These are phyloP conservation scores for Leuctra nigra DNA, from an alignment of 2,888 invertebrate species.

Conservation along the genomic window DNA sequence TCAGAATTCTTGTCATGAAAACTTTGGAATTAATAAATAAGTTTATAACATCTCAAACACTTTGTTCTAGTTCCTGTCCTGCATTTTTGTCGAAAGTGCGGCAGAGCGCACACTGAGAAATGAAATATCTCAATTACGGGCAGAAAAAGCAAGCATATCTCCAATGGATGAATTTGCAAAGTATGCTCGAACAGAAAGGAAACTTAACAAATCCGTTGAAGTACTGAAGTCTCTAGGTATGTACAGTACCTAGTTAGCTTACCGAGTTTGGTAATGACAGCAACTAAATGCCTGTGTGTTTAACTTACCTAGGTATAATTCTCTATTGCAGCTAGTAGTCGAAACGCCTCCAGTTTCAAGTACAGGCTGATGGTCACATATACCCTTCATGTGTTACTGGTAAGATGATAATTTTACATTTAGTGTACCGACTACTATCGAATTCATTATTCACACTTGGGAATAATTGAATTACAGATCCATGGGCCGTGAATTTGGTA, in stretches of 20 bases:
- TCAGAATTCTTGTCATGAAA: too few relatives aligned
- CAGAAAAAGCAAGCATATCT: conserved; percentile 2
- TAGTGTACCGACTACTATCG: too few relatives aligned
- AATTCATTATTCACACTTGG: too few relatives aligned
- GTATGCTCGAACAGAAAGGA: conserved; percentile 12
- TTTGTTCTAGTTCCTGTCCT: conserved; percentile 6
- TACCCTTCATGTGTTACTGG: neutral
- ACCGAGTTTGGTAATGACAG: neutral
- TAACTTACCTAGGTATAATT: neutral
- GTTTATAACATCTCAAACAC: neutral
- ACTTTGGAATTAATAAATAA: neutral
- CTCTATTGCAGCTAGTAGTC: neutral
- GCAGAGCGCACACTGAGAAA: conserved; percentile 3
- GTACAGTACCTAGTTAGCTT: neutral
- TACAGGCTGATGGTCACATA: neutral
- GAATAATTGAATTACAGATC: too few relatives aligned
- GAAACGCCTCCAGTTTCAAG: conserved; percentile 5
- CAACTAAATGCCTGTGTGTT: neutral
- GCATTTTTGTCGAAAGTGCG: neutral
- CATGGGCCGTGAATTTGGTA: too few relatives aligned
- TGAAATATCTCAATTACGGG: neutral
- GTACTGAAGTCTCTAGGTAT: conserved; percentile 3
- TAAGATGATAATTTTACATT: too few relatives aligned
- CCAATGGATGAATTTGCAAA: conserved; percentile 15
- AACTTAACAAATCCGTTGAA: conserved; percentile 12